Conservation (phyloP, 2,113 vertebrate species). For the Echinops telfairi region DNA sequence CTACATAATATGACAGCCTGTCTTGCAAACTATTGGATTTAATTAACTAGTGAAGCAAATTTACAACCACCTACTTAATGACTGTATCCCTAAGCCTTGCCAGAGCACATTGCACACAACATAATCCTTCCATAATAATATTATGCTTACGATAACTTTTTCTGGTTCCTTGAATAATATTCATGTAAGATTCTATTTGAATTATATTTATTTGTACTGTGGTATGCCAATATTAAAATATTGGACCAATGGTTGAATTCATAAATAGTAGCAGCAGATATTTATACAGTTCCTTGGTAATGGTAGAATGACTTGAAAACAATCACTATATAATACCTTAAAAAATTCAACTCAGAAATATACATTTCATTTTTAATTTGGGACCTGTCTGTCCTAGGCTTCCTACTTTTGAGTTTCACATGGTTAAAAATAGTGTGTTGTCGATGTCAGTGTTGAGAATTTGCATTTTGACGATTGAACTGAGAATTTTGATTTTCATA, state of each 20-base stretch:
- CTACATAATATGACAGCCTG: slow-evolving; percentile 20
- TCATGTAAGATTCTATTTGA: slow-evolving; percentile 17
- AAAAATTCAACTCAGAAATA: neutral
- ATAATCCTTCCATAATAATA: neutral
- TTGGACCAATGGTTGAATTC: neutral
- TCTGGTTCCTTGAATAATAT: neutral
- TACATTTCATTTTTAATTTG: neutral
- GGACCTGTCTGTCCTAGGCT: neutral
- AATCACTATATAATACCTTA: neutral
- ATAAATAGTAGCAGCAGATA: neutral
- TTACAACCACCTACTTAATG: slow-evolving; percentile 26
- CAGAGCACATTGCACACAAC: neutral
- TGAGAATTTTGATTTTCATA: slow-evolving; percentile 13
- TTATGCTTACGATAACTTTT: slow-evolving; percentile 26
- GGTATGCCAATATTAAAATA: slow-evolving; percentile 42
- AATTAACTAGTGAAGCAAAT: slow-evolving; percentile 52
- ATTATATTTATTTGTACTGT: slow-evolving; percentile 58
- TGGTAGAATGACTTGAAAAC: neutral
- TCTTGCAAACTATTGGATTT: slow-evolving; percentile 36
- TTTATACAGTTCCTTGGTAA: neutral
- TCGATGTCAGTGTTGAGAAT: neutral
- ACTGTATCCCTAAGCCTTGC: slow-evolving; percentile 11
- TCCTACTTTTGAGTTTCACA: neutral
- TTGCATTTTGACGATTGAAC: neutral
- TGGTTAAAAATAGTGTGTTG: neutral